Conservation (phyloP, 2,888 invertebrate genomes). For the Xestia ashworthii region DNA sequence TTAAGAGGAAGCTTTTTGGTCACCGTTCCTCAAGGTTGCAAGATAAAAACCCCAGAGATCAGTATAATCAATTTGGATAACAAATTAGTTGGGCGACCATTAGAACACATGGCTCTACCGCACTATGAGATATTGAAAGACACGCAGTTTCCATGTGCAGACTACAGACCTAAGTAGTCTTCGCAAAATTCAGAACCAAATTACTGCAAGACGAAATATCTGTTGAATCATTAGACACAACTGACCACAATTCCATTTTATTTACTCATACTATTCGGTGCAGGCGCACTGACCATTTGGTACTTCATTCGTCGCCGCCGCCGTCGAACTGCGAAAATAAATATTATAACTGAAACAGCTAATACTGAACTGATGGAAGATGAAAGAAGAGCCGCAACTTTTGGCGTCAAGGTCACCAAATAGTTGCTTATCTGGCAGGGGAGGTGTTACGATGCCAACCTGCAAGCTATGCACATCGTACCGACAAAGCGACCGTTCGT, state of each 20-base stretch:
- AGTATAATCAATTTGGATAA: constrained; percentile 1
- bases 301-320: background rate
- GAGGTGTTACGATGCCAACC: background rate
- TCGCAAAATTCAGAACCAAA: constrained; percentile 5
- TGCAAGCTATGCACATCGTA: background rate
- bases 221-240: background rate
- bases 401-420: too few relatives aligned
- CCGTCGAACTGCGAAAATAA: background rate
- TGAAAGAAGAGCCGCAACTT: too few relatives aligned
- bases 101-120: constrained; percentile 6
- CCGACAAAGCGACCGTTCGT: background rate
- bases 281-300: background rate
- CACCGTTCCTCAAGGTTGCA: constrained; percentile 1
- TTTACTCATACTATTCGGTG: background rate
- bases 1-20: constrained; percentile 7
- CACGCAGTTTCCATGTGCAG: constrained; percentile 11
- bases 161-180: constrained; percentile 3
- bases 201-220: background rate
- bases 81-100: background rate
- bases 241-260: constrained; percentile 1
- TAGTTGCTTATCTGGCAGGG: too few relatives aligned
- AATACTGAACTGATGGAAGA: background rate
- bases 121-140: background rate
- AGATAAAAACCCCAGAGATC: background rate
- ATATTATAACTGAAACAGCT: background rate